Evolutionary conservation across 2,113 vertebrate species (phyloP).

Genomic region (Sinocyclocheilus anshuiensis): DNA sequence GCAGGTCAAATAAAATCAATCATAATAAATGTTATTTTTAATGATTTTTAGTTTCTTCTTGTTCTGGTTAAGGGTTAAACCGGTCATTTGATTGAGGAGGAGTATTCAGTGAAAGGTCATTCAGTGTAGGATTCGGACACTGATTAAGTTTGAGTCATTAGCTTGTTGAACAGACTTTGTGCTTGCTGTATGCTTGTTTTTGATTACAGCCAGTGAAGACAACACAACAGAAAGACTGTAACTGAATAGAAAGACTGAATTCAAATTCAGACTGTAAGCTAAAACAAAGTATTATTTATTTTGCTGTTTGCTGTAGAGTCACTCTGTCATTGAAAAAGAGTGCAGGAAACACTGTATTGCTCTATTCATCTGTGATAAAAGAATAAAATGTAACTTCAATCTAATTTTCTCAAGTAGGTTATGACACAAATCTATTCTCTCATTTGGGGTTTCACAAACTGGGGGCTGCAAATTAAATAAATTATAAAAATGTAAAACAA

Average conservation of each 20-base stretch:
- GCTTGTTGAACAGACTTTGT: too few species aligned
- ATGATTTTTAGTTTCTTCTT: too few species aligned
- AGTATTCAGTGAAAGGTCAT: background rate
- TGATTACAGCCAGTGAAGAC: too few species aligned
- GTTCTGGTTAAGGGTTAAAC: background rate
- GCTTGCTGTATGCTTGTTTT: too few species aligned
- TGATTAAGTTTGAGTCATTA: too few species aligned
- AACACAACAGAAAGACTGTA: background rate
- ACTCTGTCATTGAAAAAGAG: too few species aligned
- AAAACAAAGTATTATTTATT: background rate
- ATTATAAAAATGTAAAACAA: too few species aligned
- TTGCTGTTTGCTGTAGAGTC: background rate
- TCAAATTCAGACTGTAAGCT: background rate
- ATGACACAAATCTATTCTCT: background rate
- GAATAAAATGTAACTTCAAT: background rate
- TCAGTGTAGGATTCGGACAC: background rate
- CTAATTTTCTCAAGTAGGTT: background rate
- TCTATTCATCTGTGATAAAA: background rate
- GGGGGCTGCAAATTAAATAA: background rate
- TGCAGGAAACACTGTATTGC: too few species aligned
- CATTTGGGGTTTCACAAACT: background rate
- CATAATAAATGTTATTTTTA: too few species aligned
- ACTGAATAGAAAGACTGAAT: background rate
- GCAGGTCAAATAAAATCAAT: too few species aligned
- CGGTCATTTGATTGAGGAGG: background rate